These are phyloP conservation scores for Chanos chanos DNA, from an alignment of 2,797 vertebrate genomes.

Conservation along the genomic window DNA sequence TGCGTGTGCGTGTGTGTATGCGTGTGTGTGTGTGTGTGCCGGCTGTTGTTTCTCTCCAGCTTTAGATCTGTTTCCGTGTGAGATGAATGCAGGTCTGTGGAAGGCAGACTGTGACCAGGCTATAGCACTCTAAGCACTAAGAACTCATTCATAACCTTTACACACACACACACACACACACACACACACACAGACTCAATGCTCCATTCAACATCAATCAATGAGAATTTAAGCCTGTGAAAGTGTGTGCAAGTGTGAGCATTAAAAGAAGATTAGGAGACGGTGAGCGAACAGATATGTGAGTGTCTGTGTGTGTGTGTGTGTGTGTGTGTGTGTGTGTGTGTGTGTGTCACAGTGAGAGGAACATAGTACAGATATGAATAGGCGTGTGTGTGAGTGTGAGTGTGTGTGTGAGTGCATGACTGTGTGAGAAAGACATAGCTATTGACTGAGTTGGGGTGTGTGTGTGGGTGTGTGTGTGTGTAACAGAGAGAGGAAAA, in stretches of 20 bases:
- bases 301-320: background rate
- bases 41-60: no score
- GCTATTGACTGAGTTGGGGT: background rate
- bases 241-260: background rate
- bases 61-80: background rate
- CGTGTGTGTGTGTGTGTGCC: background rate
- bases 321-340: background rate
- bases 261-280: conserved; percentile 3
- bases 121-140: background rate
- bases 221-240: conserved; percentile 2
- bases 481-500: background rate
- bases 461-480: background rate
- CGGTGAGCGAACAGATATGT: background rate
- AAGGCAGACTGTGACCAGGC: conserved; percentile 20
- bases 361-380: background rate
- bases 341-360: background rate
- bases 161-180: background rate
- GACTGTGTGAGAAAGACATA: background rate
- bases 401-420: background rate
- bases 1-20: background rate
- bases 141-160: conserved; percentile 11
- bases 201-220: conserved; percentile 12
- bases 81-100: conserved; percentile 3
- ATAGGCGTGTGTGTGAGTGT: background rate
- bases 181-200: conserved; percentile 17